Evolutionary conservation across 2,888 invertebrate species (phyloP), one percentile per base, ranked within the genome.

Genomic region (Augochlorella aurata): DNA sequence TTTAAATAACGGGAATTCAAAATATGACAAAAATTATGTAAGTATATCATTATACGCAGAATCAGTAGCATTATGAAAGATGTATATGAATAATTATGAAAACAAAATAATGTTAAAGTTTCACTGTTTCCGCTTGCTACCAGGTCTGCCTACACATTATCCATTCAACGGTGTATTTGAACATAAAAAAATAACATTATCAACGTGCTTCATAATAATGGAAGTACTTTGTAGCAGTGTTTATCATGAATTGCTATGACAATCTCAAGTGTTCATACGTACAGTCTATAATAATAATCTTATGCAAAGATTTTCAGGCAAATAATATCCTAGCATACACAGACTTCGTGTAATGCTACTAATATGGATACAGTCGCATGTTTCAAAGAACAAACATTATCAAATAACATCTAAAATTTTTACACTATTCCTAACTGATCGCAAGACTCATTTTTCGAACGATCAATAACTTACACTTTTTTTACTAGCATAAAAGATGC

Each of bases 401-500:
- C 77, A 83, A 77, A 75, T 77, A 82, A 80, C 61, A 72, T 77
- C 75, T 72, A 58, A 45, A 74, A 77, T 84, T 79, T 84, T 77
- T 79, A 79, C 77, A 75, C 21, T 74, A 63, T 38, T 73, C 18
- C 66, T 45, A 52, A 67, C 69, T 16, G 9, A 63, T 66, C 29
- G 72, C 68, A 71, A 44, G 71, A 79, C 66, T 67, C 58, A 63
- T 29, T 79, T n/a, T n/a, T 79, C 16, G 9, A 74, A 74, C n/a
- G 29, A 74, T 73, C 24, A 74, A 81, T 50, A 71, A 85, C 77
- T 58, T 71, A 84, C 73, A 84, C 14, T 61, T 82, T 72, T 65
- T 74, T 79, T 85, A 88, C 77, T 86, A 87, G 71, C 75, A 85
- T 72, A 77, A 79, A 82, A 88, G 88, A 89, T 88, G 87, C 84